Conservation (phyloP, 2,888 invertebrate species). For the Epicampocera succincta region DNA sequence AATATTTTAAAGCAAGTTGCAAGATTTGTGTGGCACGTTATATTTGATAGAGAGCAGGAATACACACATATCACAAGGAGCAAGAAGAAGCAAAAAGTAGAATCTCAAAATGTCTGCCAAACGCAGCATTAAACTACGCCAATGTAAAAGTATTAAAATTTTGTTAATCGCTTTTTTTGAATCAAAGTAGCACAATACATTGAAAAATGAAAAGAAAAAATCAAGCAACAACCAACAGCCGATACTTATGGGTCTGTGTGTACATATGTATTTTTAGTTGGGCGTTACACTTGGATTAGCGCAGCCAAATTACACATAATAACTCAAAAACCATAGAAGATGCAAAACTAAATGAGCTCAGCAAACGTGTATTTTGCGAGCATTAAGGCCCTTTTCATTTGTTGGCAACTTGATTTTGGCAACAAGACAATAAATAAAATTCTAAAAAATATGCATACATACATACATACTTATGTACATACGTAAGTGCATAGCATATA, state of each 20-base stretch:
- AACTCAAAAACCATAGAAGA: conserved; percentile 78
- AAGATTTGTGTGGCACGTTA: conserved; percentile 41
- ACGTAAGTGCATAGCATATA: too few species aligned
- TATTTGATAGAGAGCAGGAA: conserved; percentile 35
- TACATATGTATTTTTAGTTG: conserved; percentile 35
- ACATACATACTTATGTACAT: too few species aligned
- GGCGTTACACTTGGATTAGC: conserved; percentile 70
- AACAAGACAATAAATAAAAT: conserved; percentile 61
- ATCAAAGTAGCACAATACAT: conserved; percentile 47
- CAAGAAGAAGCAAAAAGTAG: conserved; percentile 28
- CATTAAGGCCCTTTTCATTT: conserved; percentile 38
- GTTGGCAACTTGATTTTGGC: conserved; percentile 53
- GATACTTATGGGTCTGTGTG: conserved; percentile 10
- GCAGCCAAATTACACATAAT: conserved; percentile 73
- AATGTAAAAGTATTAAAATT: conserved; percentile 38
- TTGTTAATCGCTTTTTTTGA: background rate
- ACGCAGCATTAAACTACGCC: conserved; percentile 34
- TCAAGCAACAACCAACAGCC: conserved; percentile 27
- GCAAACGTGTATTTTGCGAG: conserved; percentile 29
- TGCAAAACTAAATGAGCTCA: conserved; percentile 70
- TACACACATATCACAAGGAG: background rate
- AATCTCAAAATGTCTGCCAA: conserved; percentile 63
- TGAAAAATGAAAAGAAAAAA: conserved; percentile 26
- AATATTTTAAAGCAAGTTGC: conserved; percentile 74
- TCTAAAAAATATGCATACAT: conserved; percentile 63